Evolutionary conservation across 2,113 vertebrate genomes (phyloP), one percentile per base, ranked within the genome.

Genomic region (Sterrhoptilus dennistouni): DNA sequence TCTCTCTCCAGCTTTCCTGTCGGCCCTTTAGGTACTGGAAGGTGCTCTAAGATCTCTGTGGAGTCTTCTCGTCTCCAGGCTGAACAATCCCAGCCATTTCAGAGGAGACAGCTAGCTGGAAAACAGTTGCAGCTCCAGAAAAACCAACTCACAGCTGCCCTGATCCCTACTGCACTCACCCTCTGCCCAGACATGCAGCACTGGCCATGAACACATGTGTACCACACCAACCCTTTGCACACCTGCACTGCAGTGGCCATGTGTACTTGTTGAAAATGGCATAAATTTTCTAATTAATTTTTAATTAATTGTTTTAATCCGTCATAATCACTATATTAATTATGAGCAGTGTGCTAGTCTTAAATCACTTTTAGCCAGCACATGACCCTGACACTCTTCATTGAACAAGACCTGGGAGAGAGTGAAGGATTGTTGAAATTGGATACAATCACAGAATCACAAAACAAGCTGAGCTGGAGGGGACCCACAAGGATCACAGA

Each of bases 301-400:
- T 54, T 47, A 70, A 68, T n/a, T 38, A 54, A 21, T 49, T 47
- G 13, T 35, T 63, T 31, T 21, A 29, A 49, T 63, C 5, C 63
- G 18, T 31, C 35, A 56, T 42, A 49, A 25, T 35, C 35, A 25
- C 8, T 31, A 22, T 27, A 25, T 71, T 35, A 29, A 29, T 47
- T 47, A 29, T 47, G 52, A 79, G 14, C 16, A 40, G 19, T 0
- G 0, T 5, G 5, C 9, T 79, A 40, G 20, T 40, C 49, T 63
- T 63, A 25, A 29, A 54, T 54, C 29, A n/a, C 5, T 56, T 54
- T 40, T 49, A 56, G 40, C 49, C 57, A 64, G 57, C 35, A 56
- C 5, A 5, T 14, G 25, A 56, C 40, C n/a, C 12, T 14, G 22
- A 50, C 33, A 36, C 0, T 1, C 21, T 57, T 36, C 29, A 64